A percentile compares a stretch with the other conserved stretches of the same genome.
Conservation (phyloP, 2,888 invertebrate species). For the Catocala fraxini region DNA sequence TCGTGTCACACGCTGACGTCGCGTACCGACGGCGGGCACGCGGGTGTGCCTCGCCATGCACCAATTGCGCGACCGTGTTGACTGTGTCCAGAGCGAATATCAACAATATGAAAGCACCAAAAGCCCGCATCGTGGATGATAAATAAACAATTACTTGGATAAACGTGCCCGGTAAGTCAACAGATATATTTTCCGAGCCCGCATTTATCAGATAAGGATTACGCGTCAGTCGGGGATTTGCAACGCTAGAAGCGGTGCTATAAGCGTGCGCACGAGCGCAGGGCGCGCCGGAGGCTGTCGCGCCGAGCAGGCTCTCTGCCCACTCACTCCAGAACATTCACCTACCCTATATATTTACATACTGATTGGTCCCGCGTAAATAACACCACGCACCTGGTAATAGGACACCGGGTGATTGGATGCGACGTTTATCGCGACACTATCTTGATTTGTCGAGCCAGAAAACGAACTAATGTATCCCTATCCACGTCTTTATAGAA, state of each 20-base stretch:
- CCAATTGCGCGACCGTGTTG: constrained; percentile 55
- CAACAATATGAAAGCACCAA: constrained; percentile 59
- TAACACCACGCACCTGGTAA: constrained; percentile 75
- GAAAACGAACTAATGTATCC: constrained; percentile 65
- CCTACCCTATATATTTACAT: constrained; percentile 85
- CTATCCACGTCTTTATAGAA: constrained; percentile 62
- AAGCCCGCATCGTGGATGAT: constrained; percentile 59
- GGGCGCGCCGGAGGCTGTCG: constrained; percentile 77
- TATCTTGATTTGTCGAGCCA: constrained; percentile 77
- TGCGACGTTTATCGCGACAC: constrained; percentile 73
- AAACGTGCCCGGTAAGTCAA: constrained; percentile 36
- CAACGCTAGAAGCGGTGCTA: constrained; percentile 47
- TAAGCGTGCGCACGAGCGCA: constrained; percentile 80
- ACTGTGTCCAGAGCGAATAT: constrained; percentile 55
- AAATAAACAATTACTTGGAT: constrained; percentile 44
- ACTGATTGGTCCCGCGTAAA: constrained; percentile 81
- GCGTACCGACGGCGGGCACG: constrained; percentile 44
- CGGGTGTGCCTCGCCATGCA: constrained; percentile 18
- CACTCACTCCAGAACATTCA: constrained; percentile 83
- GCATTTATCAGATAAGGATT: constrained; percentile 40
- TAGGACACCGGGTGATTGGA: constrained; percentile 74
- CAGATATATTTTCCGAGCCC: constrained; percentile 34
- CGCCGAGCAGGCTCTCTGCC: constrained; percentile 68
- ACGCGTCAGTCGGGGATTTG: constrained; percentile 52
- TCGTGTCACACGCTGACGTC: constrained; percentile 57